Base-by-base conservation (phyloP, 2,888 invertebrate species). In the Ceriagrion tenellum region DNA sequence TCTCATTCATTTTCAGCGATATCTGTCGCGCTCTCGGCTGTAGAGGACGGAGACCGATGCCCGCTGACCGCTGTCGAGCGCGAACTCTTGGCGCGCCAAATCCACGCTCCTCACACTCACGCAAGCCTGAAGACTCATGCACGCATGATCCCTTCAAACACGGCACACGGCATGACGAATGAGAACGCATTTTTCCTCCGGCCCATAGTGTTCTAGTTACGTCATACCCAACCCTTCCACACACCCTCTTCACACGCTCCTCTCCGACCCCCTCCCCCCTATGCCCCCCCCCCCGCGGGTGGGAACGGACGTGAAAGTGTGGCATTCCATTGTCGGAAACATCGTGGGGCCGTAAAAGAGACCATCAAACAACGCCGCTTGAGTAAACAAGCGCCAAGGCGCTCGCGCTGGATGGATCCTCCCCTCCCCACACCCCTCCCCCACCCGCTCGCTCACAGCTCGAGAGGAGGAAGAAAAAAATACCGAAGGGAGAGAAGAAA, bases 301-400 rank as follows among this genome's bases (percentile, higher is more conserved):
- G 81, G 35, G 35, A 35, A 93, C 35, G 47, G 47, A 55, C 63
- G 91, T 91, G 91, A 91, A 91, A 93, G 93, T 93, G 93, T 69
- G 69, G 47, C 93, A 40, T 47, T 47, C 69, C 69, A 47, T 69
- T 69, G 35, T 35, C 56, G 69, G 69, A 47, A 69, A 47, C 93
- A 69, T 93, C 69, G 69, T 47, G 69, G 40, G 40, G 63, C 63
- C 47, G 93, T 69, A 69, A 47, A 81, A 35, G 93, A n/a, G 55
- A 93, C 47, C 74, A 74, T 93, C 93, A 47, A 74, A 47, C 47
- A 12, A 69, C 35, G 47, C 93, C 74, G 59, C 93, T 93, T 12
- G 47, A 26, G 93, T 40, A 93, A 93, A 69, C 63, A 63, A 91
- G n/a, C 20, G 20, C 40, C 16, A 81, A 81, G 81, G 35, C 30